These are phyloP conservation scores for Smutsia gigantea DNA, from an alignment of 2,797 vertebrate species.

Conservation along the genomic window DNA sequence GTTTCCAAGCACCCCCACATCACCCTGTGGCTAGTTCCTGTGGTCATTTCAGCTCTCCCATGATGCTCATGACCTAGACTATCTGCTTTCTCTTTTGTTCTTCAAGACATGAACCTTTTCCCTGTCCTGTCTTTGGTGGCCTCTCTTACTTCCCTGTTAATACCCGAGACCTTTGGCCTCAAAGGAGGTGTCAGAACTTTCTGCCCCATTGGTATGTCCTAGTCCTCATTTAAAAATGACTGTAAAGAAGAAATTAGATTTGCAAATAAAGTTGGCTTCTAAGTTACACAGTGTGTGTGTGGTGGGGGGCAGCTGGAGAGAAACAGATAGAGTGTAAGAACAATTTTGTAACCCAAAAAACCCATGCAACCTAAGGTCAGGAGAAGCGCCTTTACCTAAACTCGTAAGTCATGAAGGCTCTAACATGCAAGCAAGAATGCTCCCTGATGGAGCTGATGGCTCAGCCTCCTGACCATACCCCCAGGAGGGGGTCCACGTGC, in stretches of 20 bases:
- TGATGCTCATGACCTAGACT: not conserved
- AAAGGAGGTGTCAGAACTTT: not conserved
- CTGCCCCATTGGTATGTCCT: conserved; percentile 10
- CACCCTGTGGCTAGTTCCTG: rapidly evolving
- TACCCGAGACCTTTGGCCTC: not conserved
- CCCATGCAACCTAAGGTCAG: not conserved
- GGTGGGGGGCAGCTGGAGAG: rapidly evolving
- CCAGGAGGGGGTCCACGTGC: not conserved
- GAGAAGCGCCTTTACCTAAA: not conserved
- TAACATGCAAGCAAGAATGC: not conserved
- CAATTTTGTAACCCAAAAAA: not conserved
- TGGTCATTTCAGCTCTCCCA: not conserved
- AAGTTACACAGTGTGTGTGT: not conserved
- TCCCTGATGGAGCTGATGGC: not conserved
- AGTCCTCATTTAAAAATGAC: conserved; percentile 6
- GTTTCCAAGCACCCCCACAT: not conserved
- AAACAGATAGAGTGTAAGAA: not conserved
- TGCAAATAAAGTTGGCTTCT: not conserved
- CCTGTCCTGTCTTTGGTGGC: not conserved
- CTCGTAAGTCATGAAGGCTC: not conserved
- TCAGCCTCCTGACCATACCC: not conserved
- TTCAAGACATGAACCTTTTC: not conserved
- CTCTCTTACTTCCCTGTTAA: not conserved
- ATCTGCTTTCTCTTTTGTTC: conserved; percentile 3
- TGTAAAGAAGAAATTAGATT: conserved; percentile 1